Evolutionary conservation across 2,888 invertebrate species (phyloP), one percentile per base, ranked within the genome.

Genomic region (Cyaniris semiargus): DNA sequence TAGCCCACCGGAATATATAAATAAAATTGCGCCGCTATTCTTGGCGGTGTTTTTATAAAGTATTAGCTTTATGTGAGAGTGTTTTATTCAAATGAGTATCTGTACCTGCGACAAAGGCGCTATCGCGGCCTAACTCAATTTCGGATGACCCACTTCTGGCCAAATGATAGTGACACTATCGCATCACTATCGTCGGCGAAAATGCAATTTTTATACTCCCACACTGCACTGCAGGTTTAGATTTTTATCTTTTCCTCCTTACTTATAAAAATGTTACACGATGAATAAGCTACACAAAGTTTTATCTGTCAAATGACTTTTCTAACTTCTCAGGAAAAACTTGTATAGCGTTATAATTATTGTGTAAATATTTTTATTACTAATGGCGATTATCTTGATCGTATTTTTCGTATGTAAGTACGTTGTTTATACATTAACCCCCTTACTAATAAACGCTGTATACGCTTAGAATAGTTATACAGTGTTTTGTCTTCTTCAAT

Each of bases 71-170:
- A 48, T 74, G 53, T 23, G 74, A 74, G 74, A 53, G 74, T 74
- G 74, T 74, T 74, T 74, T 74, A 74, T 74, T 74, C 74, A 74
- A 74, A 74, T 74, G 53, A 74, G 74, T 74, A 10, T 74, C 48
- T 74, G 74, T 74, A 15, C 74, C 72, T 44, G 38, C 53, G 15
- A 74, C 74, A 74, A 74, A 74, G 74, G 74, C 74, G 74, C 31
- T 74, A 74, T 74, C 53, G 44, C 74, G 44, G 72, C 74, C 27
- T 74, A 53, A 74, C 74, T 74, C 53, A 74, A 48, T 74, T 74
- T 74, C 74, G 18, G 53, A 53, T 53, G 74, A 74, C 74, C 74
- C 27, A 53, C 48, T 74, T 74, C 27, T 18, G 18, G 74, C 74
- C 74, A 70, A 78, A 70, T 70, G 70, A 78, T 44, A 34, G 74